Base-by-base conservation (phyloP, 2,888 invertebrate species). In the Timandra comae region DNA sequence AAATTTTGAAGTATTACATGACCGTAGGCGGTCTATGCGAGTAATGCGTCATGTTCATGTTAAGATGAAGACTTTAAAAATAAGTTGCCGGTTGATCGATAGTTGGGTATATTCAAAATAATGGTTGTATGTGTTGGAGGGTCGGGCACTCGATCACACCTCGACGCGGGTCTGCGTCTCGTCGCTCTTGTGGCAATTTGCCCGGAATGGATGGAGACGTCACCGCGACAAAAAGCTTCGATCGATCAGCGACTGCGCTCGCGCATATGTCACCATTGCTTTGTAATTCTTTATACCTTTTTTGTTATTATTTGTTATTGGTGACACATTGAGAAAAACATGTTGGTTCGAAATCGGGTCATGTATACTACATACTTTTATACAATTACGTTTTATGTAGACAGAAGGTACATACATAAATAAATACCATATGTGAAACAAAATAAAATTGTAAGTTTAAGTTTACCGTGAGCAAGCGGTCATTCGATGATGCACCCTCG, bases 141-240 rank as follows among this genome's bases (percentile, higher is more conserved):
- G 56, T 58, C 62, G 61, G 52, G 55, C 52, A 54, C 70, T 77
- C 77, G 63, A 76, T 81, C 80, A 80, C 74, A 70, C 51, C 66
- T 65, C 63, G 67, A 61, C 65, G 58, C 62, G 65, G 65, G 67
- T 63, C 67, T 10, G 9, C 10, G 59, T 57, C 69, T 66, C 52
- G 46, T 52, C 49, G 39, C 49, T 46, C 49, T 48, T 57, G 65
- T 64, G 72, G 75, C 79, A 85, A 84, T 82, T 82, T 81, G 80
- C 78, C 63, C 56, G 56, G 59, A 74, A 81, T 80, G 69, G 73
- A 85, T 85, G 73, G 75, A 84, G 79, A 78, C 56, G 85, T 85
- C 85, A 79, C 47, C 69, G 63, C 64, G 63, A 82, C 80, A 84
- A 84, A 84, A 84, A 84, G 77, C 75, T 65, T 63, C 77, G 74